A percentile compares a stretch with the other conserved stretches of the same genome.
Evolutionary conservation across 1,140 invertebrate genomes (phyloP).

Genomic region (Apis cerana): DNA sequence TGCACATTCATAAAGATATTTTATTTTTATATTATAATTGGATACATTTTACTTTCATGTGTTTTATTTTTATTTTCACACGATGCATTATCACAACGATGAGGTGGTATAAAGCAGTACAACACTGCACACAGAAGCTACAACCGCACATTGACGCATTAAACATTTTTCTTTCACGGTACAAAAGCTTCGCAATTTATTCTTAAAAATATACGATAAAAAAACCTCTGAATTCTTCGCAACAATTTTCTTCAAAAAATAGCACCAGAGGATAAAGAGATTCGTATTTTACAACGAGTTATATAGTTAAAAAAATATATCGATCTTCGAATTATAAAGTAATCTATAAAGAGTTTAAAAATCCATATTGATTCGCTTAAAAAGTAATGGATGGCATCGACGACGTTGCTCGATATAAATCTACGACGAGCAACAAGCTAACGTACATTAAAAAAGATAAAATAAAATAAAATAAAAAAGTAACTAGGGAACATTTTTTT

Average conservation of each 20-base stretch:
- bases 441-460: background rate
- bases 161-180: background rate
- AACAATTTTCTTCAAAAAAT: background rate
- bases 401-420: background rate
- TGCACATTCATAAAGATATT: background rate
- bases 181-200: background rate
- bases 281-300: background rate
- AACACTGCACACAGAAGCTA: constrained; percentile 13
- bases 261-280: constrained; percentile 11
- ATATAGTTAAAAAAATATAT: background rate
- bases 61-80: background rate
- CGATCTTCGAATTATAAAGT: background rate
- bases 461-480: background rate
- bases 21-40: background rate
- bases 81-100: background rate
- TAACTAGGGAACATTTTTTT: background rate
- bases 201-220: background rate
- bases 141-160: constrained; percentile 7
- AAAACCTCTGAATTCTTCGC: background rate
- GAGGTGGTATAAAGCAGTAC: too few species aligned
- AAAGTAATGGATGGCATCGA: constrained; percentile 42
- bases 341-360: background rate
- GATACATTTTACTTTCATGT: constrained; percentile 27
- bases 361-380: background rate
- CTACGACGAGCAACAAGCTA: constrained; percentile 7